A percentile compares a stretch with the other conserved stretches of the same genome.
These are phyloP conservation scores for Aphelinus certus DNA, from an alignment of 1,140 invertebrate species.

Conservation along the genomic window DNA sequence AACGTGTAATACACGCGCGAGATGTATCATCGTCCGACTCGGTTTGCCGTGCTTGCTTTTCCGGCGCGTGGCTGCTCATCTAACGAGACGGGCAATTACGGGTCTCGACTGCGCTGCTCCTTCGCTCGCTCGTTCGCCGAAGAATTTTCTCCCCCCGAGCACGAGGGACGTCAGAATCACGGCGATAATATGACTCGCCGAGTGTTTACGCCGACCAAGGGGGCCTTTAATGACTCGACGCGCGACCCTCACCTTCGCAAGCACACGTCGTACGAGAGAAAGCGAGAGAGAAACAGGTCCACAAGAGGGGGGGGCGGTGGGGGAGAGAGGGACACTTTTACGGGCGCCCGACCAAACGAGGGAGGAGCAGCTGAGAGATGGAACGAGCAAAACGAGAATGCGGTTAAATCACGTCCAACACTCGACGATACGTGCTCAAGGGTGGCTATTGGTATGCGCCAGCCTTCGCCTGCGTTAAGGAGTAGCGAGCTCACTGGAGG, in stretches of 20 bases:
- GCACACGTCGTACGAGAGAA: no score
- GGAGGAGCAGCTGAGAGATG: neutral
- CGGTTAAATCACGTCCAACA: neutral
- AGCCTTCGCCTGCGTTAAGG: no score
- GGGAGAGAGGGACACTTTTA: neutral
- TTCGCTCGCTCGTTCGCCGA: conserved; percentile 2
- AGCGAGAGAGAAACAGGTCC: no score
- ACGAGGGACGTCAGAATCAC: conserved; percentile 3
- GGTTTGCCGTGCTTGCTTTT: no score
- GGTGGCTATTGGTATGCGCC: neutral
- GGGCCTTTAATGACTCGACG: conserved; percentile 1
- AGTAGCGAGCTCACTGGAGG: no score
- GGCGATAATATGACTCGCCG: neutral
- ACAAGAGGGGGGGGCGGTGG: neutral
- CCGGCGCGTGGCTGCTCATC: no score
- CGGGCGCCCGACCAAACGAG: neutral
- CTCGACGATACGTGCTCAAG: conserved; percentile 9
- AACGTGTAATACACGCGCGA: no score
- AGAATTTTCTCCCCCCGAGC: conserved; percentile 14
- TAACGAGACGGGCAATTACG: no score
- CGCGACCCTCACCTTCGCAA: no score
- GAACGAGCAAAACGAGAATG: neutral
- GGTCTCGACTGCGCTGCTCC: neutral
- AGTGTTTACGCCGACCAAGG: neutral
- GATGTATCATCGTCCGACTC: no score